phyloP scores from a whole-genome alignment of 1,140 invertebrate genomes.

The Drosophila orosa region DNA sequence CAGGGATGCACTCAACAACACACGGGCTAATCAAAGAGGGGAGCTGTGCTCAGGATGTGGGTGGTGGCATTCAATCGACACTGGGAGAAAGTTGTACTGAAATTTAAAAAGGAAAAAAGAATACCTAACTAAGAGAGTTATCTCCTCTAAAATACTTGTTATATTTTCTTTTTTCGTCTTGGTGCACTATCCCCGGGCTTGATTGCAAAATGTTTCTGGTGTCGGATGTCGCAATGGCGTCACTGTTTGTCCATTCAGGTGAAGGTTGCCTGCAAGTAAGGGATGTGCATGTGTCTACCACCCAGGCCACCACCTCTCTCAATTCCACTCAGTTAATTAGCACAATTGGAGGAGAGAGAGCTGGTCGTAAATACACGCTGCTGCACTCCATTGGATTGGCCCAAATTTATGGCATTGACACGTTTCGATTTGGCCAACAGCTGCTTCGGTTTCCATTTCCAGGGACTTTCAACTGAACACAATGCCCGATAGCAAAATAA shows the following conservation, averaged over 20 bases:
- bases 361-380: slow-evolving; percentile 41
- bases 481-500: neutral
- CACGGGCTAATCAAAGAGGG: slow-evolving; percentile 43
- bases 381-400: slow-evolving; percentile 46
- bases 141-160: neutral
- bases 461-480: neutral
- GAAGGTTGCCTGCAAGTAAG: slow-evolving; percentile 35
- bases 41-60: neutral
- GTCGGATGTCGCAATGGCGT: slow-evolving; percentile 53
- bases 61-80: neutral
- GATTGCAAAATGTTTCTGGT: slow-evolving; percentile 44
- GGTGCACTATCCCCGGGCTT: neutral
- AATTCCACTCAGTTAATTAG: slow-evolving; percentile 47
- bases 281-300: slow-evolving; percentile 8
- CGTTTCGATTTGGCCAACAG: slow-evolving; percentile 33
- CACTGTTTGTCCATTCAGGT: slow-evolving; percentile 54
- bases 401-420: slow-evolving; percentile 53
- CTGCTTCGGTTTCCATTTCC: slow-evolving; percentile 19
- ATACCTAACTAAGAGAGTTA: neutral
- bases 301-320: neutral
- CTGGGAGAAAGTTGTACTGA: neutral
- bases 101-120: neutral
- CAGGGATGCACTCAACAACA: slow-evolving; percentile 44
- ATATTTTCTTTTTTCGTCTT: neutral
- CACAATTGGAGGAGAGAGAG: slow-evolving; percentile 40